Percentiles rank a stretch among this genome's conserved stretches.
Evolutionary conservation across 2,888 invertebrate genomes (phyloP).

Genomic region (Scaptomyza cyrtandrae): DNA sequence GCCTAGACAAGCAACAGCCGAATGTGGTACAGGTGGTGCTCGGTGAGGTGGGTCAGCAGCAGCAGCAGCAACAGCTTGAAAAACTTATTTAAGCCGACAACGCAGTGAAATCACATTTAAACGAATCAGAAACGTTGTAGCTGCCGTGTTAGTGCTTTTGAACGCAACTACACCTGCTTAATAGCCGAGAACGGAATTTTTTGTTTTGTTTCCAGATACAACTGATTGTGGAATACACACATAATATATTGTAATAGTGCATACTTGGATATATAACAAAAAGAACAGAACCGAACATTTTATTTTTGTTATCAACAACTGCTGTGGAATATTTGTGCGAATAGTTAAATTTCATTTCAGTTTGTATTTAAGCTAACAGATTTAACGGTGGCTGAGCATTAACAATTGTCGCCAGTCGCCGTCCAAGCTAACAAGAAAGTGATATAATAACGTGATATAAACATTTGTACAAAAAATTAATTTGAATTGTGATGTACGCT

Average conservation of each 20-base stretch:
- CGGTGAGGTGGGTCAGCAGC: background rate
- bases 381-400: slow-evolving; percentile 31
- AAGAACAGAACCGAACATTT: slow-evolving; percentile 8
- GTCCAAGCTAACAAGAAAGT: slow-evolving; percentile 3
- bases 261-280: background rate
- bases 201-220: slow-evolving; percentile 2
- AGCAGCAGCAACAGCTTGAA: background rate
- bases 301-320: slow-evolving; percentile 61
- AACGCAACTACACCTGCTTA: background rate
- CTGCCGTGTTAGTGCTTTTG: slow-evolving; percentile 11
- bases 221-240: background rate
- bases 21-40: slow-evolving; percentile 1
- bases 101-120: slow-evolving; percentile 46
- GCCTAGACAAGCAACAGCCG: background rate
- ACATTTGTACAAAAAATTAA: slow-evolving; percentile 5
- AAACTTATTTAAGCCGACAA: slow-evolving; percentile 53
- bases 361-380: slow-evolving; percentile 38
- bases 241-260: background rate
- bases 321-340: slow-evolving; percentile 38
- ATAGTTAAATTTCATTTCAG: slow-evolving; percentile 1
- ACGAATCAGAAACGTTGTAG: slow-evolving; percentile 42
- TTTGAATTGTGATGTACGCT: slow-evolving; percentile 14
- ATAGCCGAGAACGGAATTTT: slow-evolving; percentile 35
- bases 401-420: slow-evolving; percentile 35
- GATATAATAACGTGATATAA: background rate